A percentile compares a stretch with the other conserved stretches of the same genome.
These are phyloP conservation scores for Anagrus nilaparvatae DNA, from an alignment of 1,140 invertebrate genomes.

Conservation along the genomic window DNA sequence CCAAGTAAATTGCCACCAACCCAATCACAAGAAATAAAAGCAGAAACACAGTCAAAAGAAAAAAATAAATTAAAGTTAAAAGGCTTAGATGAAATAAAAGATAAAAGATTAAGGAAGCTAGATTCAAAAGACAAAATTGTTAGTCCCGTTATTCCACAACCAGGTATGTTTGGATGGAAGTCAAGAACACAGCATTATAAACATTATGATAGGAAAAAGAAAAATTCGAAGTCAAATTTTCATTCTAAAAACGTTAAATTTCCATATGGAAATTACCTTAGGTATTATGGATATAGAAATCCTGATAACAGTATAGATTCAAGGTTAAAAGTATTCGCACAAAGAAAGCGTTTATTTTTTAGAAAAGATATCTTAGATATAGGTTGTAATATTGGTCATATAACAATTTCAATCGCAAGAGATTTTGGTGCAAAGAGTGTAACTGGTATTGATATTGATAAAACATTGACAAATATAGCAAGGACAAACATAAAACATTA, in stretches of 20 bases:
- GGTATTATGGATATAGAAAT: slow-evolving; percentile 94
- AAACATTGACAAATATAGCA: slow-evolving; percentile 72
- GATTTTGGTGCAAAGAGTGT: slow-evolving; percentile 76
- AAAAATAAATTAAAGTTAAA: slow-evolving; percentile 35
- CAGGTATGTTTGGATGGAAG: slow-evolving; percentile 72
- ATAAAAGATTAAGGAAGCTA: slow-evolving; percentile 49
- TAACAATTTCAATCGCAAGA: slow-evolving; percentile 78
- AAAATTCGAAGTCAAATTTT: slow-evolving; percentile 49
- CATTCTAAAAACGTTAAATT: slow-evolving; percentile 67
- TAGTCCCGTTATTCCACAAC: slow-evolving; percentile 82
- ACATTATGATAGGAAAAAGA: slow-evolving; percentile 36
- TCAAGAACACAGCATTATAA: slow-evolving; percentile 31
- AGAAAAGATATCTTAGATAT: slow-evolving; percentile 91
- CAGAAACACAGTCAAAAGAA: slow-evolving; percentile 33
- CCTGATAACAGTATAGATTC: slow-evolving; percentile 68
- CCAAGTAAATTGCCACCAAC: slow-evolving; percentile 10
- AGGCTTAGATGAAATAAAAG: slow-evolving; percentile 37
- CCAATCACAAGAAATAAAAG: slow-evolving; percentile 24
- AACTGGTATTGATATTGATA: slow-evolving; percentile 93
- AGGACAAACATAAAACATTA: slow-evolving; percentile 74
- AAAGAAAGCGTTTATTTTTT: slow-evolving; percentile 72
- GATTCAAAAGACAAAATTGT: slow-evolving; percentile 81
- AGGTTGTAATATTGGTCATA: slow-evolving; percentile 94
- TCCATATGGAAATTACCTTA: slow-evolving; percentile 90
- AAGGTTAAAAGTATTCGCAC: slow-evolving; percentile 67